Conservation (phyloP, 2,797 vertebrate genomes). For the Sebastolobus alascanus region DNA sequence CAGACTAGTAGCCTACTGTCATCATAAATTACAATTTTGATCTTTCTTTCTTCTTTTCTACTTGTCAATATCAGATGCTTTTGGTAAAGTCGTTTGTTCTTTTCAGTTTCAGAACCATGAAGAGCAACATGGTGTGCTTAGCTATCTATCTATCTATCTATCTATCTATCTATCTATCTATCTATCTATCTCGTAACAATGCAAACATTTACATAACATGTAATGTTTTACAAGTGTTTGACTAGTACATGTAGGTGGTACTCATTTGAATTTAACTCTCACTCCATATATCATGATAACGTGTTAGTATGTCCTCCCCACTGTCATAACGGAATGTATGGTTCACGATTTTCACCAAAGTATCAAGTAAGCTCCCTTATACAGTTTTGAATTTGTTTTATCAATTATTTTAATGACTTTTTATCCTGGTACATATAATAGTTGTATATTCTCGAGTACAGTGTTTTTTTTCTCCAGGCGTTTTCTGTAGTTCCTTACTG, state of each 20-base stretch:
- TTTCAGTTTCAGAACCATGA: no score
- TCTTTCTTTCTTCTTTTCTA: background rate
- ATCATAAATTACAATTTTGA: background rate
- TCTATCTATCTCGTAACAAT: no score
- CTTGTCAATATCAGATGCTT: no score
- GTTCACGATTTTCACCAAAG: background rate
- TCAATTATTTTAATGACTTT: background rate
- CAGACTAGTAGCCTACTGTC: no score
- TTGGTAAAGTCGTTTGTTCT: no score
- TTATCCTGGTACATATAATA: background rate
- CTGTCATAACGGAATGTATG: no score
- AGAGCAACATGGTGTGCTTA: no score
- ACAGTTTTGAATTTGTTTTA: background rate
- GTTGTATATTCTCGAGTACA: fast-evolving
- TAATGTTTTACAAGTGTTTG: background rate
- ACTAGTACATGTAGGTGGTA: no score
- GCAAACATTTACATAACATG: background rate
- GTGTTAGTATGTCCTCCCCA: background rate
- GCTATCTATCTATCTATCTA: background rate
- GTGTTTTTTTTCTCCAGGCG: background rate
- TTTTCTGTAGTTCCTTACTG: slow-evolving; percentile 37
- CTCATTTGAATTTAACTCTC: background rate
- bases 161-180: background rate
- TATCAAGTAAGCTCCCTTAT: background rate
- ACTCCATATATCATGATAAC: background rate